Evolutionary conservation across 2,888 invertebrate genomes (phyloP).

Genomic region (Diadegma fenestrale): DNA sequence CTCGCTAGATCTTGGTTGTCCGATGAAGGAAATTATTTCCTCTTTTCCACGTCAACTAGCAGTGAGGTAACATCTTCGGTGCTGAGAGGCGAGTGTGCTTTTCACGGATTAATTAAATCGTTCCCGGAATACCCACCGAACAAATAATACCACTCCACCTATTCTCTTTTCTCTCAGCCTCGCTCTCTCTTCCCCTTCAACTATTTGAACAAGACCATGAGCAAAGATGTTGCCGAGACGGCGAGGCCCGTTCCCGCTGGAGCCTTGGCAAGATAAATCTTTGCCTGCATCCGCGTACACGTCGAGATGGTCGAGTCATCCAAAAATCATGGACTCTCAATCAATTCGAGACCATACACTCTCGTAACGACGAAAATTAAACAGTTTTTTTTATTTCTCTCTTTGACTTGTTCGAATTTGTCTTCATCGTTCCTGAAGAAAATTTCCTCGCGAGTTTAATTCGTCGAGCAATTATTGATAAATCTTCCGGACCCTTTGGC

Average conservation of each 20-base stretch:
- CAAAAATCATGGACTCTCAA: conserved; percentile 10
- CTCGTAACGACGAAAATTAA: conserved; percentile 4
- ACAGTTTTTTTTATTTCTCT: neutral
- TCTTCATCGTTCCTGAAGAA: neutral
- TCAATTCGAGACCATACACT: neutral
- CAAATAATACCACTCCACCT: conserved; percentile 74
- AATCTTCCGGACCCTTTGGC: neutral
- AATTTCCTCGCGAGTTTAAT: neutral
- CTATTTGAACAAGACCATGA: conserved; percentile 40
- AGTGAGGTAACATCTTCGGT: conserved; percentile 69
- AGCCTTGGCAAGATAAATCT: conserved; percentile 49
- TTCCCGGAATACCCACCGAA: conserved; percentile 75
- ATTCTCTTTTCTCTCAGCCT: conserved; percentile 33
- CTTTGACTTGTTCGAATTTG: neutral
- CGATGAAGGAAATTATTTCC: conserved; percentile 78
- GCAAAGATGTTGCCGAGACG: conserved; percentile 53
- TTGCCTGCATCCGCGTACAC: neutral
- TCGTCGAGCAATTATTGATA: neutral
- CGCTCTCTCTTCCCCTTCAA: neutral
- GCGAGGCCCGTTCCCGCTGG: conserved; percentile 13
- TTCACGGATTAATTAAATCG: conserved; percentile 81
- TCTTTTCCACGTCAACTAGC: conserved; percentile 72
- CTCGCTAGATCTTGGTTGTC: conserved; percentile 13
- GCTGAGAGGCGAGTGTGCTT: conserved; percentile 74
- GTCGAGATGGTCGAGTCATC: conserved; percentile 8